Evolutionary conservation across 2,797 vertebrate genomes (phyloP).

Genomic region (Phataginus tetradactyla): DNA sequence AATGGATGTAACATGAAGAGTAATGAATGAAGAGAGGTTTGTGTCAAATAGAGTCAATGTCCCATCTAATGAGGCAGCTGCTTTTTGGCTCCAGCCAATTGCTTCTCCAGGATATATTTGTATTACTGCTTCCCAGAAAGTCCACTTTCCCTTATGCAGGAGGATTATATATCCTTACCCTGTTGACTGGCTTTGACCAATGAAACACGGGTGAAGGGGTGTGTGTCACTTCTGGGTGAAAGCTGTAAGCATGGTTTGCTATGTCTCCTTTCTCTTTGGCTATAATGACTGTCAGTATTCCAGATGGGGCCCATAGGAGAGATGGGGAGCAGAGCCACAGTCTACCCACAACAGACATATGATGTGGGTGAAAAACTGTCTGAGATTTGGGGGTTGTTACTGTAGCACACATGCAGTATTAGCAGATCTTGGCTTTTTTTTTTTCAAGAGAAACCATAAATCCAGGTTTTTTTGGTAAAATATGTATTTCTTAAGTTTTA

Average conservation of each 20-base stretch:
- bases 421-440: background rate
- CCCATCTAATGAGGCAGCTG: background rate
- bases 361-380: background rate
- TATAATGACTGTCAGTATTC: too few species aligned
- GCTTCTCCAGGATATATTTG: background rate
- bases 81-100: background rate
- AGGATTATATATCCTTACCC: background rate
- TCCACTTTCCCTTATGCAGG: background rate
- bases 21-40: background rate
- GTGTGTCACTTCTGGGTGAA: background rate
- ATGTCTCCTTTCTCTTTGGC: background rate
- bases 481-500: background rate
- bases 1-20: background rate
- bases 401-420: background rate
- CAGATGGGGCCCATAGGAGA: background rate
- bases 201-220: background rate
- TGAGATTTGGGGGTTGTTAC: too few species aligned
- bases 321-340: background rate
- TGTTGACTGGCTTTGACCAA: background rate
- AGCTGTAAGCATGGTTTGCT: background rate
- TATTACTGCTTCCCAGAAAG: background rate
- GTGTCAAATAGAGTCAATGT: background rate
- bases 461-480: background rate
- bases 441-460: background rate
- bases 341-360: background rate